A percentile compares a stretch with the other conserved stretches of the same genome.
Conservation (phyloP, 2,113 vertebrate species). For the Rhinopomastus cyanomelas region DNA sequence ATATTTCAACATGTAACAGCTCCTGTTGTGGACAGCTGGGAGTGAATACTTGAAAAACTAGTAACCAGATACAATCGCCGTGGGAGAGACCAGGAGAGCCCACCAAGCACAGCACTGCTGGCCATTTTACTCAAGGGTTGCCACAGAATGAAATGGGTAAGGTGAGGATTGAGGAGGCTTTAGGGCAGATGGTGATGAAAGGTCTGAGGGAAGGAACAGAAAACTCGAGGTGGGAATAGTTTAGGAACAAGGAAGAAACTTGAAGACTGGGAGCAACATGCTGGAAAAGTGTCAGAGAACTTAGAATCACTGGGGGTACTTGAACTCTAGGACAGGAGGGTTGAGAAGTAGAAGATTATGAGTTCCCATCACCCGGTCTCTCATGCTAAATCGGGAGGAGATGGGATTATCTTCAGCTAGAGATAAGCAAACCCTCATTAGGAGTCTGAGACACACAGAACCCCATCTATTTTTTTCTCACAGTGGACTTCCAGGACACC, state of each 20-base stretch:
- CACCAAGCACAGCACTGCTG: not conserved
- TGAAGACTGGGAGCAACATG: not conserved
- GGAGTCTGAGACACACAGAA: not conserved
- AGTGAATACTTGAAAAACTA: conserved; percentile 11
- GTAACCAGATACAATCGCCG: not conserved
- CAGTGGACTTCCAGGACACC: not conserved
- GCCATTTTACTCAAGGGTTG: not conserved
- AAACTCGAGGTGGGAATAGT: not conserved
- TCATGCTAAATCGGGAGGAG: not conserved
- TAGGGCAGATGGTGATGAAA: not conserved
- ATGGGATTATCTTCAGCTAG: conserved; percentile 5
- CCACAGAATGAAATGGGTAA: not conserved
- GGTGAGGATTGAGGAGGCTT: not conserved
- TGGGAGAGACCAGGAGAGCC: not conserved
- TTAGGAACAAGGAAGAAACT: not conserved
- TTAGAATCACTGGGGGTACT: not conserved
- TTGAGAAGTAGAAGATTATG: not conserved
- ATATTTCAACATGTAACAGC: not conserved
- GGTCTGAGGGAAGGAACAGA: not conserved
- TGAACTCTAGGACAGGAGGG: conserved; percentile 42
- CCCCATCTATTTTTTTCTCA: not conserved
- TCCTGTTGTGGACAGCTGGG: not conserved
- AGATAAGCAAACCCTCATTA: conserved; percentile 42
- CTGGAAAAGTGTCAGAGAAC: conserved; percentile 27
- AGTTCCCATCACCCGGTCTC: conserved; percentile 6